Conservation (phyloP, 92 coral and sea anemone species). For the Micromussa lordhowensis region DNA sequence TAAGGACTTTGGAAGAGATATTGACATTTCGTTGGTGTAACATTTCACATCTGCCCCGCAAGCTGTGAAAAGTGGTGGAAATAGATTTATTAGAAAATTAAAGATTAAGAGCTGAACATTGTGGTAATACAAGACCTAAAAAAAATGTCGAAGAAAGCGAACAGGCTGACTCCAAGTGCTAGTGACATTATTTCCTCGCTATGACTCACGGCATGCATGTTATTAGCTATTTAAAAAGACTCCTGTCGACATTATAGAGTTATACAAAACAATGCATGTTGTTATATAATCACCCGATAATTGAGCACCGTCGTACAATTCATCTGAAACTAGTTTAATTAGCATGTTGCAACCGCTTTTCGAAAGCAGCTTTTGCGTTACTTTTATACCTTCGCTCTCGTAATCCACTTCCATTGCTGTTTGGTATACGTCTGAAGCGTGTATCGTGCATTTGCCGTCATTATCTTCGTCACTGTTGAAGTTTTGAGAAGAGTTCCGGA, state of each 20-base stretch:
- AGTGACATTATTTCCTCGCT: too few relatives aligned
- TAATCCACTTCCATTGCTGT: neutral
- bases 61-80: constrained; percentile 13
- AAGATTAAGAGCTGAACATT: too few relatives aligned
- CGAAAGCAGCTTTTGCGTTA: neutral
- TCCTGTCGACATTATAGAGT: too few relatives aligned
- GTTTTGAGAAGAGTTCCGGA: neutral
- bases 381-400: constrained; percentile 5
- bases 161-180: too few relatives aligned
- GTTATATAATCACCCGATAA: neutral
- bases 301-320: neutral
- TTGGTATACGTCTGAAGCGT: neutral
- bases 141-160: too few relatives aligned
- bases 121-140: too few relatives aligned
- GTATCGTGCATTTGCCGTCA: neutral
- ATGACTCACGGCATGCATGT: too few relatives aligned
- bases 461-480: neutral
- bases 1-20: constrained; percentile 56
- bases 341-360: neutral
- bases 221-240: too few relatives aligned
- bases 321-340: neutral
- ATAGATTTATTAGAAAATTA: neutral
- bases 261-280: too few relatives aligned
- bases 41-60: constrained; percentile 45
- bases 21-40: constrained; percentile 46